These are phyloP conservation scores for Sparus aurata DNA, from an alignment of 2,797 vertebrate genomes.

Conservation along the genomic window DNA sequence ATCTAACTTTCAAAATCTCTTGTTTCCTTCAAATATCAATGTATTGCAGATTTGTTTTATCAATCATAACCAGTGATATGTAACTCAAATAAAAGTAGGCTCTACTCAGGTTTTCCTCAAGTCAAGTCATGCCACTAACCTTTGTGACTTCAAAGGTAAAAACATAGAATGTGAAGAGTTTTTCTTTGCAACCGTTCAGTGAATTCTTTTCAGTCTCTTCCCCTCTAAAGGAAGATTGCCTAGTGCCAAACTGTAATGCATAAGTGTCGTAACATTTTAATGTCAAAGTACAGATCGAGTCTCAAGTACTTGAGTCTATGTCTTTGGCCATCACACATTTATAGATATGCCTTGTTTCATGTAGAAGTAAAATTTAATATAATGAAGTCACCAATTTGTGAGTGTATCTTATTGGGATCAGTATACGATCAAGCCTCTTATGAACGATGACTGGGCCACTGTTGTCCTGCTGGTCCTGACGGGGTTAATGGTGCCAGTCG, in stretches of 20 bases:
- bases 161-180: too few species aligned
- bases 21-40: not conserved
- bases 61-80: not conserved
- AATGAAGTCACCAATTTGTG: not conserved
- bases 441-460: not conserved
- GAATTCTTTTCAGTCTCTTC: not conserved
- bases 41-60: not conserved
- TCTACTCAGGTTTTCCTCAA: not conserved
- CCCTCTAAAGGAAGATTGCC: not conserved
- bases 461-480: not conserved
- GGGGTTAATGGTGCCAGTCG: slow-evolving; percentile 13
- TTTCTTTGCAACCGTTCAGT: not conserved
- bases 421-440: not conserved
- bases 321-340: too few species aligned
- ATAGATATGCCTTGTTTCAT: too few species aligned
- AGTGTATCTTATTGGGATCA: not conserved
- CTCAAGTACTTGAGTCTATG: too few species aligned
- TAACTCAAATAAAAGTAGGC: not conserved
- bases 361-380: not conserved
- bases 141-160: not conserved
- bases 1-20: not conserved
- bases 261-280: not conserved
- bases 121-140: not conserved
- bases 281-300: too few species aligned
- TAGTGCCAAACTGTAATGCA: not conserved